These are phyloP conservation scores for Anabacerthia variegaticeps DNA, from an alignment of 2,797 vertebrate species.

Conservation along the genomic window DNA sequence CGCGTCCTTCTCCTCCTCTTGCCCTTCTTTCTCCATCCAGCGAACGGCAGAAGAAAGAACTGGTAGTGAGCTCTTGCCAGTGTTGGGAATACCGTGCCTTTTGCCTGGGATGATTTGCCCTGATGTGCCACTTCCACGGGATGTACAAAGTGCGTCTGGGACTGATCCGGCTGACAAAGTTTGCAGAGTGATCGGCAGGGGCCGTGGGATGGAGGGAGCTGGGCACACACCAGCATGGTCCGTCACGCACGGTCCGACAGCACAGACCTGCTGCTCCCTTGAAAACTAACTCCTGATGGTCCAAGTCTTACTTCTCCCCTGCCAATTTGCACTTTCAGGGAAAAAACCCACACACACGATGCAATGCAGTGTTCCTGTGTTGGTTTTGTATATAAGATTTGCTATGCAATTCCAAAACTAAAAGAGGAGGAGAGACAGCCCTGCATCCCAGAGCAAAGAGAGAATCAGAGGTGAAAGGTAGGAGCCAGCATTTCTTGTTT, in stretches of 20 bases:
- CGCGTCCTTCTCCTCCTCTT: not conserved
- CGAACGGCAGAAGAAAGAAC: not conserved
- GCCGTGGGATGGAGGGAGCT: slow-evolving; percentile 31
- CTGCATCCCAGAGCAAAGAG: slow-evolving; percentile 38
- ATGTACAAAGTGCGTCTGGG: slow-evolving; percentile 54
- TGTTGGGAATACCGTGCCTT: slow-evolving; percentile 66
- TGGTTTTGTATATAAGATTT: slow-evolving; percentile 52
- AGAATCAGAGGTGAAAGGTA: slow-evolving; percentile 66
- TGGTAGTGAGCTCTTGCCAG: not conserved
- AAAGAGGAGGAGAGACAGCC: slow-evolving; percentile 43
- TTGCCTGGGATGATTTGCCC: slow-evolving; percentile 38
- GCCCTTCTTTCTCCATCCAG: not conserved
- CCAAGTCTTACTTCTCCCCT: not conserved
- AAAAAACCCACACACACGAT: not conserved
- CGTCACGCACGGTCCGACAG: not conserved
- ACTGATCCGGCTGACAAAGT: slow-evolving; percentile 6
- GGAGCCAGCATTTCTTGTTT: slow-evolving; percentile 56
- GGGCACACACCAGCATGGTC: not conserved
- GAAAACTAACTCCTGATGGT: slow-evolving; percentile 28
- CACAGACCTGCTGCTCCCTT: slow-evolving; percentile 9
- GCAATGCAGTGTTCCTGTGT: slow-evolving; percentile 38
- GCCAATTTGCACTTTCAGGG: slow-evolving; percentile 19
- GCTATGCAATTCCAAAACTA: slow-evolving; percentile 69
- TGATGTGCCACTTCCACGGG: slow-evolving; percentile 14
- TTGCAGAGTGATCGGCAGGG: slow-evolving; percentile 22